Base-by-base conservation (phyloP, 2,113 vertebrate genomes). In the Rhombomys opimus region DNA sequence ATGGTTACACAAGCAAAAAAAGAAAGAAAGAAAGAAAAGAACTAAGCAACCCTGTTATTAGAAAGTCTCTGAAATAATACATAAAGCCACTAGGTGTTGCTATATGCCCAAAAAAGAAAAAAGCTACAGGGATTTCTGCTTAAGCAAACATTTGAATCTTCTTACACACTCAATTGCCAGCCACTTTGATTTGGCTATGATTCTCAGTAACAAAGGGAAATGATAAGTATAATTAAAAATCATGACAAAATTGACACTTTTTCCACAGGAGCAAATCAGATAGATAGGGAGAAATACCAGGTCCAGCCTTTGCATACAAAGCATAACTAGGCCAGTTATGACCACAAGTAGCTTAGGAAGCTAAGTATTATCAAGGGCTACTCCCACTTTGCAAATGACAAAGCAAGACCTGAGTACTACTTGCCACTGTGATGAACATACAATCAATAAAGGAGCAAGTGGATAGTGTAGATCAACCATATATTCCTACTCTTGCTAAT, bases 61-160 rank as follows among this genome's bases (percentile, higher is more conserved):
- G 3, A 77, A 23, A 96, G 94, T 90, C 77, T 87, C 73, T 91
- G 96, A 96, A 96, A 97, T 97, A 98, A 95, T 77, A 61, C 23
- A 54, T 76, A 85, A 93, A 87, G n/a, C 98, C 98, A 98, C 98
- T 98, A 98, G 98, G 97, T 98, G 98, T 93, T 98, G 98, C 98
- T 98, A 81, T 97, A 97, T 38, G 76, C 93, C 95, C 98, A 97
- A 96, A 90, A 97, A 98, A 96, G 68, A 87, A 13, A 95, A 95
- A 0, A 67, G 82, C 50, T 0, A 27, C 61, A 38, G 46, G 30
- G 61, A 38, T 63, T 7, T 78, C 90, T 54, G 46, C 81, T 92
- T 94, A 91, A 93, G 9, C n/a, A 84, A 25, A 54, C 41, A 87
- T 38, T 94, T 50, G 57, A 86, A 57, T 90, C 95, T 35, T 73